Base-by-base conservation (phyloP, 2,797 vertebrate species). In the Amblyopsis hoosieri region DNA sequence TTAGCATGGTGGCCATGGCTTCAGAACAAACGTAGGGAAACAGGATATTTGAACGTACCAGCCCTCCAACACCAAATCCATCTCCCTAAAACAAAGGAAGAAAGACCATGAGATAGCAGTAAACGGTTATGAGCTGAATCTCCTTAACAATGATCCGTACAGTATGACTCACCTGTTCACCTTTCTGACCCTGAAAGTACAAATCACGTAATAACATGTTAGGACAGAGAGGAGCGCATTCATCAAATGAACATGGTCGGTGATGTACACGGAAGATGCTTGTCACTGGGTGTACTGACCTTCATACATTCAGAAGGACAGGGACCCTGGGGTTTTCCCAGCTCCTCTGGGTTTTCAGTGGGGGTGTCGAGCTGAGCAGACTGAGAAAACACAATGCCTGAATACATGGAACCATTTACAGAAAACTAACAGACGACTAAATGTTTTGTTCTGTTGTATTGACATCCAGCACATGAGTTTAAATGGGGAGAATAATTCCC, bases 151-250 rank as follows among this genome's bases (percentile, higher is more conserved):
- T 47, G 56, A 29, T 51, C 51, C 1, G 65, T 2, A 29, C 23
- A 29, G 23, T 29, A 64, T 3, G 45, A 67, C 85, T 82, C 57
- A 95, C 94, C 90, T 80, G 91, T 84, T 93, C 92, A 69, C 94
- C 94, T 80, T 95, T 95, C 70, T 93, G 92, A 13, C 93, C 93
- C 94, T 94, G 84, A 0, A 64, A 73, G 74, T 60, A 12, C 48
- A 78, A 78, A 76, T 77, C 2, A 82, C 62, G 80, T 3, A 14
- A 57, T 19, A 59, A 61, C 14, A 19, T 1, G 60, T 55, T 13
- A 12, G 64, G 0, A 15, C 45, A 45, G 6, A 57, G n/a, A 59
- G 33, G 2, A 62, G 33, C 2, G 45, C 10, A 54, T 56, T 17
- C 42, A 37, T 72, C 31, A 54, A 54, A 23, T 9, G 2, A 56